A percentile compares a stretch with the other conserved stretches of the same genome.
Conservation (phyloP, 2,888 invertebrate genomes). For the Hermaeophaga mercurialis region DNA sequence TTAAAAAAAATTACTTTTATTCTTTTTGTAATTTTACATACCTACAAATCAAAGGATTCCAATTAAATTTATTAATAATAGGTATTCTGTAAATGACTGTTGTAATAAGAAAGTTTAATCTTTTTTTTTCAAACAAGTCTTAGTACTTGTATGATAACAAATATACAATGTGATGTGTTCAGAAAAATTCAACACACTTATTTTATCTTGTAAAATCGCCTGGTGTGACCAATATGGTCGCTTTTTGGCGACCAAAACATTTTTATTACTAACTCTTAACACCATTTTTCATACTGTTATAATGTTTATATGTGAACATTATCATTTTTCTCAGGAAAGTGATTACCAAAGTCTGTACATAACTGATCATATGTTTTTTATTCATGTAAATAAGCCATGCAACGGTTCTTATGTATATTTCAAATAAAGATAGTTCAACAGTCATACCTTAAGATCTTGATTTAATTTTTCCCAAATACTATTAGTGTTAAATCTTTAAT, state of each 20-base stretch:
- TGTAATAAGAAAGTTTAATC: too few relatives aligned
- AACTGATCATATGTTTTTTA: constrained; percentile 46
- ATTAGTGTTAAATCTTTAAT: too few relatives aligned
- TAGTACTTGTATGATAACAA: too few relatives aligned
- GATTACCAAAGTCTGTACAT: constrained; percentile 48
- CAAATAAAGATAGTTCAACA: constrained; percentile 33
- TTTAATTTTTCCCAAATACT: too few relatives aligned
- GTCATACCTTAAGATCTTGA: not conserved
- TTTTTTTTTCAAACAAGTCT: too few relatives aligned
- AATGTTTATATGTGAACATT: constrained; percentile 36
- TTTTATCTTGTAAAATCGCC: constrained; percentile 2
- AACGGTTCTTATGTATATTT: constrained; percentile 37
- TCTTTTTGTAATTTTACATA: too few relatives aligned
- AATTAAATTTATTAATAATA: too few relatives aligned
- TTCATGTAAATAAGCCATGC: constrained; percentile 47
- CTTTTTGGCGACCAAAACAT: constrained; percentile 13
- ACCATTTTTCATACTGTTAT: constrained; percentile 29
- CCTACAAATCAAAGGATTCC: too few relatives aligned
- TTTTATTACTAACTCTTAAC: constrained; percentile 30
- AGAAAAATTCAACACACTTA: too few relatives aligned
- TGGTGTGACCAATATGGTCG: constrained; percentile 6
- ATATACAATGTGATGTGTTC: too few relatives aligned
- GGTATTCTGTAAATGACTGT: too few relatives aligned
- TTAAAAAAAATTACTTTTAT: too few relatives aligned
- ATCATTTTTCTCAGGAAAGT: constrained; percentile 47